Evolutionary conservation across 1,140 invertebrate species (phyloP).

Genomic region (Leptonema lineaticorne): DNA sequence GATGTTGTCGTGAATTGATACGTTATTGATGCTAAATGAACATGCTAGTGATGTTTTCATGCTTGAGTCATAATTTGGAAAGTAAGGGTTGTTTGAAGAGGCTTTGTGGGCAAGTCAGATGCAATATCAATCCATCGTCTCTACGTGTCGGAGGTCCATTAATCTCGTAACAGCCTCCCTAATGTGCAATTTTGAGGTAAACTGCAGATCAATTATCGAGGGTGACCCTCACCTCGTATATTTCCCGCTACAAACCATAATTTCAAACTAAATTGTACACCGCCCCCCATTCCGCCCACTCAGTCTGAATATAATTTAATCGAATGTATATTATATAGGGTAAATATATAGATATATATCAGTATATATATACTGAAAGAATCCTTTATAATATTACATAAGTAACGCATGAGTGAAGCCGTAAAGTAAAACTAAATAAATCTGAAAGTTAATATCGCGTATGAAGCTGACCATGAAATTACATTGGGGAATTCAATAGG

Average conservation of each 20-base stretch:
- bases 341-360: neutral
- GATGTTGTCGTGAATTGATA: neutral
- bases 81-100: neutral
- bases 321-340: neutral
- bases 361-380: neutral
- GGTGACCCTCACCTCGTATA: neutral
- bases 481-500: constrained; percentile 9
- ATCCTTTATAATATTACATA: neutral
- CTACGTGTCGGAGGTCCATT: constrained; percentile 19
- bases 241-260: constrained; percentile 8
- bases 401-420: neutral
- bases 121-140: constrained; percentile 25
- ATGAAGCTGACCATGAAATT: constrained; percentile 12
- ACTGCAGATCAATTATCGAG: constrained; percentile 36
- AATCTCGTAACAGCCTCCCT: constrained; percentile 30
- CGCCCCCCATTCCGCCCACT: neutral
- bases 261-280: neutral
- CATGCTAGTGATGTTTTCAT: neutral
- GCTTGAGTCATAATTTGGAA: neutral
- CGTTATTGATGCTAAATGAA: neutral
- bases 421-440: constrained; percentile 1
- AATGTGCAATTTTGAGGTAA: constrained; percentile 36
- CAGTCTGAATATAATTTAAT: neutral
- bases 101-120: constrained; percentile 3
- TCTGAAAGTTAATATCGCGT: constrained; percentile 7